Evolutionary conservation across 92 coral and sea anemone genomes (phyloP).

Genomic region (Zoanthus sociatus): DNA sequence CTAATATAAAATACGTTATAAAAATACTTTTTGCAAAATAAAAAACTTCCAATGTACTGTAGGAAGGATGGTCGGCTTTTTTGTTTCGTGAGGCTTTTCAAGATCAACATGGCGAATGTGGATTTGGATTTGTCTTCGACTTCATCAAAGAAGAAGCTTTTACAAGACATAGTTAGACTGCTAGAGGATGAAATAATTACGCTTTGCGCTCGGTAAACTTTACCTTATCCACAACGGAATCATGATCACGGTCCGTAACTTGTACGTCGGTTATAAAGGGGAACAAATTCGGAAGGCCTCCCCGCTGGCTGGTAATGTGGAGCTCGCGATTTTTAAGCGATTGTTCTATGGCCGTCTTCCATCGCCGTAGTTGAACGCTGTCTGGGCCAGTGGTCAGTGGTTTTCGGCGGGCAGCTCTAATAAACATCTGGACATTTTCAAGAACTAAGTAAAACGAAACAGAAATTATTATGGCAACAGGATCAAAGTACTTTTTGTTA

Average conservation of each 20-base stretch:
- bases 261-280: constrained; percentile 40
- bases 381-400: background rate
- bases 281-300: constrained; percentile 29
- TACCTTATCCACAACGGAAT: constrained; percentile 95
- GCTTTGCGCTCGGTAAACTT: too few species aligned
- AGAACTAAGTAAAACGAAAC: background rate
- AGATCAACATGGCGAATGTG: too few species aligned
- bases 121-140: too few species aligned
- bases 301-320: constrained; percentile 2
- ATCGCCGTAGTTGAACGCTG: constrained; percentile 1
- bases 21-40: too few species aligned
- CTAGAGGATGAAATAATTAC: too few species aligned
- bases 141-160: too few species aligned
- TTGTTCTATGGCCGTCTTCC: constrained; percentile 11
- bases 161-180: too few species aligned
- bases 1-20: background rate
- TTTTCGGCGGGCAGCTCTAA: constrained; percentile 27
- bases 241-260: constrained; percentile 85
- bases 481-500: background rate
- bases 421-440: constrained; percentile 6
- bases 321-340: background rate
- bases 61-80: too few species aligned
- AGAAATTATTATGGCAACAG: background rate
- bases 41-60: too few species aligned
- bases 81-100: too few species aligned